Base-by-base conservation (phyloP, 2,113 vertebrate species). In the Dicrurus megarhynchus region DNA sequence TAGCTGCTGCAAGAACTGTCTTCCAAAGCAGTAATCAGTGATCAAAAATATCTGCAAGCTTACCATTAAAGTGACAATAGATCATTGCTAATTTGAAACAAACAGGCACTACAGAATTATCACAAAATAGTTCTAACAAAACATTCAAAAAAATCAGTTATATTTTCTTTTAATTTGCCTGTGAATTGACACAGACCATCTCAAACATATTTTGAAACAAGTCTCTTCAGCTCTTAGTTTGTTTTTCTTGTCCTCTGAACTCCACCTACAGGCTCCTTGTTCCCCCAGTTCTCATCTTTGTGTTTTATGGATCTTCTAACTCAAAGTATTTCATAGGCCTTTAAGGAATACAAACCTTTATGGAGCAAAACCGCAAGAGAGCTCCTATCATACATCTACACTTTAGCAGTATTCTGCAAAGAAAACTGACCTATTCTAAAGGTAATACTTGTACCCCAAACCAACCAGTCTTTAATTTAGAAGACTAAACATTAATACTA, bases 361-460 rank as follows among this genome's bases (percentile, higher is more conserved):
- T 5, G 16, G 13, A 64, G 21, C 32, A 74, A 90, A 13, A 73
- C 12, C 1, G 2, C 44, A 12, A 33, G 26, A 80, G 6, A 50
- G 10, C 16, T 57, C 24, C 44, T 39, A 67, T 1, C 1, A 2
- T 4, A 0, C 16, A 85, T 15, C 13, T 37, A 15, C 3, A 80
- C 13, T 53, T 76, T 2, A 57, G 11, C 17, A 65, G 5, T 32
- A 18, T 46, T 61, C 20, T 46, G 55, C 0, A 1, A 65, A 49
- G 26, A 42, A n/a, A 4, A 10, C 11, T 27, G 57, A 22, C 22
- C 17, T 90, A n/a, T 83, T 84, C 28, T 73, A 41, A 57, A 83
- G 32, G 20, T 23, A 22, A 26, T 26, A 18, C 3, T 23, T 64
- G 7, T 24, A 75, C 5, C 11, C 4, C 9, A 73, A 70, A 39